phyloP scores from a whole-genome alignment of 2,888 invertebrate genomes.

The Lissonota sp. region DNA sequence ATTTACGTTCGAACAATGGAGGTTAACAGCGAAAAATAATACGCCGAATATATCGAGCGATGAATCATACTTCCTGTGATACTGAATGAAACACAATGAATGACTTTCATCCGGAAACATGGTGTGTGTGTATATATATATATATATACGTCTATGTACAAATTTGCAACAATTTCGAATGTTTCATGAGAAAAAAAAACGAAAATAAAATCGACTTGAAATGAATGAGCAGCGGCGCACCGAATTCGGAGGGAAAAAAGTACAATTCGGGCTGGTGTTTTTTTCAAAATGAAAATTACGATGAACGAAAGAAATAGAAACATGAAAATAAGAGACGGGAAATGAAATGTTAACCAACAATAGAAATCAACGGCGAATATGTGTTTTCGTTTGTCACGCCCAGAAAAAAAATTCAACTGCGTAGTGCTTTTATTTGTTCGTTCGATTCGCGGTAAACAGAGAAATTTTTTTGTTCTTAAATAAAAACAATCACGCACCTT shows the following conservation, averaged over 20 bases:
- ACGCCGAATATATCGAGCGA: constrained; percentile 15
- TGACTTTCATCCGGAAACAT: constrained; percentile 6
- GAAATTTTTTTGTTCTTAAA: constrained; percentile 5
- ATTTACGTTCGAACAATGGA: constrained; percentile 34
- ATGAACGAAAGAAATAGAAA: constrained; percentile 18
- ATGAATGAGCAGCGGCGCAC: too few species aligned
- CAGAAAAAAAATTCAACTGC: constrained; percentile 53
- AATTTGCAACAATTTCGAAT: constrained; percentile 8
- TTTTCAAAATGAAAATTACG: constrained; percentile 27
- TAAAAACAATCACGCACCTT: constrained; percentile 86
- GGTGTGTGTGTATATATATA: too few species aligned
- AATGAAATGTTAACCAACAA: constrained; percentile 58
- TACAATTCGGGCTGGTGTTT: constrained; percentile 15
- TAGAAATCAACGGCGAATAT: constrained; percentile 19
- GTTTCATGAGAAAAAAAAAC: too few species aligned
- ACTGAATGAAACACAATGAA: constrained; percentile 28
- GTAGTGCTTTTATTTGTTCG: constrained; percentile 22
- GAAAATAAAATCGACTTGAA: too few species aligned
- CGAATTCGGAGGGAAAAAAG: not conserved
- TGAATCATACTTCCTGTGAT: constrained; percentile 42
- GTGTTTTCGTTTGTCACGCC: constrained; percentile 65
- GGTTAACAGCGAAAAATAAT: constrained; percentile 15
- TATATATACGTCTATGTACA: not conserved
- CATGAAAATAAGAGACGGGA: constrained; percentile 49
- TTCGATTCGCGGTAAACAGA: constrained; percentile 8